phyloP scores from a whole-genome alignment of 2,113 vertebrate species.

The Tauraco erythrolophus region DNA sequence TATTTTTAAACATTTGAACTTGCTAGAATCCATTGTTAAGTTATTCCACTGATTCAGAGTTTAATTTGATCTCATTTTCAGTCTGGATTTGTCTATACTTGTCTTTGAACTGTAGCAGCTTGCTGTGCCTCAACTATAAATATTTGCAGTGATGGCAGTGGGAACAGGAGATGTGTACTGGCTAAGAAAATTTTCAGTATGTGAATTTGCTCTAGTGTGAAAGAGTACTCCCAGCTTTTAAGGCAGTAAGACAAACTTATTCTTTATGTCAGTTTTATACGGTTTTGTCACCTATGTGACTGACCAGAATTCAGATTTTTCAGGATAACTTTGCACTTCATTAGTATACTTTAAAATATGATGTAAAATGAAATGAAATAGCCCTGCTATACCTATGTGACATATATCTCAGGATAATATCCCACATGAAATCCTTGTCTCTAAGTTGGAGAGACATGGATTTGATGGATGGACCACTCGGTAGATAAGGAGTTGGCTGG shows the following conservation, averaged over 20 bases:
- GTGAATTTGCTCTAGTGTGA: not conserved
- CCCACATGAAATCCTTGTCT: too few relatives aligned
- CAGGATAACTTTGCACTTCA: not conserved
- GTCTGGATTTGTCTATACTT: conserved; percentile 2
- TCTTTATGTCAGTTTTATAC: not conserved
- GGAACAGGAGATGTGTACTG: not conserved
- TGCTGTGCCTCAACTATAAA: conserved; percentile 11
- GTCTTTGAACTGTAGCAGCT: not conserved
- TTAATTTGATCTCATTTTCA: conserved; percentile 24
- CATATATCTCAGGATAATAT: not conserved
- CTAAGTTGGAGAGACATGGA: too few relatives aligned
- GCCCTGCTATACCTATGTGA: not conserved
- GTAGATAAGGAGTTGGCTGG: too few relatives aligned
- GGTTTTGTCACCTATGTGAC: not conserved
- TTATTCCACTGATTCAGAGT: conserved; percentile 1
- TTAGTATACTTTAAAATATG: not conserved
- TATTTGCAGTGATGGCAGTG: conserved; percentile 9
- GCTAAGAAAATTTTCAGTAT: not conserved
- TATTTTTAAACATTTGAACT: not conserved
- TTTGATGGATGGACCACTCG: too few relatives aligned
- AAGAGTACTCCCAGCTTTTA: not conserved
- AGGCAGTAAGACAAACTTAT: not conserved
- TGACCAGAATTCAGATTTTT: not conserved
- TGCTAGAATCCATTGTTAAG: not conserved
- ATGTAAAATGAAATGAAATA: not conserved